These are phyloP conservation scores for Heteractis magnifica DNA, from an alignment of 92 coral and sea anemone species.

Conservation along the genomic window DNA sequence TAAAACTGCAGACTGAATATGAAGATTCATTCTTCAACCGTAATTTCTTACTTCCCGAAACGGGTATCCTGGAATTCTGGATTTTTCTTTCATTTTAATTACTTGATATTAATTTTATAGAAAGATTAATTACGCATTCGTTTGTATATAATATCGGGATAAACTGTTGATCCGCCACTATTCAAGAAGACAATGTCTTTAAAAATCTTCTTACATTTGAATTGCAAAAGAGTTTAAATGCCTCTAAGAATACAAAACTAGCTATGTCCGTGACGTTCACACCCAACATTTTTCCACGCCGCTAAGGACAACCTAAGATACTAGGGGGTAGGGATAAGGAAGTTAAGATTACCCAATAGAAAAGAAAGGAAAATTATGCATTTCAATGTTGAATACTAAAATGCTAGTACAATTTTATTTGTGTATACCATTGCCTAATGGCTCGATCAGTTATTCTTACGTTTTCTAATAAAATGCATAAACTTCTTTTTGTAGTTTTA, in stretches of 20 bases:
- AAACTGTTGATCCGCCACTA: not conserved
- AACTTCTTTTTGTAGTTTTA: not conserved
- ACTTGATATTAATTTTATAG: too few species aligned
- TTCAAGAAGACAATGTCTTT: not conserved
- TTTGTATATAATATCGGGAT: not conserved
- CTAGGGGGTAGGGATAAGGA: not conserved
- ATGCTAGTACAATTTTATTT: not conserved
- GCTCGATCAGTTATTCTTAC: not conserved
- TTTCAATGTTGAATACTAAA: not conserved
- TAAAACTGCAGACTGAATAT: too few species aligned
- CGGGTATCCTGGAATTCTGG: too few species aligned
- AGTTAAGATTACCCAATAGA: not conserved
- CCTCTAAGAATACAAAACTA: not conserved
- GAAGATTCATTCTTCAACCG: too few species aligned
- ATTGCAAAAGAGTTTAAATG: constrained; percentile 24
- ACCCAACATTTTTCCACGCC: constrained; percentile 2
- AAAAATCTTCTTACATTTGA: not conserved
- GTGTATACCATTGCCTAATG: not conserved
- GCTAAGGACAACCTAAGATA: not conserved
- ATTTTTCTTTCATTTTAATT: too few species aligned
- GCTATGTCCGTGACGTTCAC: not conserved
- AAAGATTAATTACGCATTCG: too few species aligned
- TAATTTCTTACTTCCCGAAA: too few species aligned
- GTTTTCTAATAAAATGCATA: not conserved
- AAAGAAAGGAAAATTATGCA: not conserved